Conservation (phyloP, 2,888 invertebrate genomes). For the Drosophila koepferae region DNA sequence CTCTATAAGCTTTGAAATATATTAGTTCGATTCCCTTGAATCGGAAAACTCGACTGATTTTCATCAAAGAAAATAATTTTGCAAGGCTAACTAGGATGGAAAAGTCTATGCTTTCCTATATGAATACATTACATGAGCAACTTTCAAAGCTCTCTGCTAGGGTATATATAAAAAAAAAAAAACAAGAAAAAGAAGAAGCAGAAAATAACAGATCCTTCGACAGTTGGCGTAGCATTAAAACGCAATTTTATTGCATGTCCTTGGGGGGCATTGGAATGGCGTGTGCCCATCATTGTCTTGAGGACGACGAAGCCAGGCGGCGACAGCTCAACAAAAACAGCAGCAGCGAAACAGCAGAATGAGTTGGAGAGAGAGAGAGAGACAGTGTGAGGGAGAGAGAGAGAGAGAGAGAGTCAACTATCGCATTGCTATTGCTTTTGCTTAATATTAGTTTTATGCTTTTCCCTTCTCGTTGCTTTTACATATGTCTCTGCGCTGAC, state of each 20-base stretch:
- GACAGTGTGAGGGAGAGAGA: background rate
- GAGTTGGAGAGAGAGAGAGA: conserved; percentile 2
- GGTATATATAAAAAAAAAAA: conserved; percentile 7
- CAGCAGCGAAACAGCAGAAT: conserved; percentile 14
- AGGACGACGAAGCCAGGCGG: conserved; percentile 55
- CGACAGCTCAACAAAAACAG: conserved; percentile 43
- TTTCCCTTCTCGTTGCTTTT: conserved; percentile 31
- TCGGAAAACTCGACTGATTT: too few relatives aligned
- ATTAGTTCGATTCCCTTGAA: background rate
- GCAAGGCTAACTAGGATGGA: background rate
- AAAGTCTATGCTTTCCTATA: background rate
- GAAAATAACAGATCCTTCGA: conserved; percentile 30
- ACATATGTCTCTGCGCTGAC: conserved; percentile 53
- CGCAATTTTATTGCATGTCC: conserved; percentile 77
- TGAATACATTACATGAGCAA: background rate
- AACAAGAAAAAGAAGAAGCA: background rate
- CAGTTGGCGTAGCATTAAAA: conserved; percentile 70
- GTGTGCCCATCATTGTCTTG: conserved; percentile 65
- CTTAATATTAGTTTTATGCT: conserved; percentile 72
- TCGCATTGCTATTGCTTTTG: conserved; percentile 47
- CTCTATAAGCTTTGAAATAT: background rate
- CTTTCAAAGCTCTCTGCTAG: background rate
- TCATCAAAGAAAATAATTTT: too few relatives aligned
- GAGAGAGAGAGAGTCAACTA: background rate
- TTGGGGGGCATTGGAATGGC: conserved; percentile 47